These are phyloP conservation scores for Tuberolachnus salignus DNA, from an alignment of 2,888 invertebrate species.

Conservation along the genomic window DNA sequence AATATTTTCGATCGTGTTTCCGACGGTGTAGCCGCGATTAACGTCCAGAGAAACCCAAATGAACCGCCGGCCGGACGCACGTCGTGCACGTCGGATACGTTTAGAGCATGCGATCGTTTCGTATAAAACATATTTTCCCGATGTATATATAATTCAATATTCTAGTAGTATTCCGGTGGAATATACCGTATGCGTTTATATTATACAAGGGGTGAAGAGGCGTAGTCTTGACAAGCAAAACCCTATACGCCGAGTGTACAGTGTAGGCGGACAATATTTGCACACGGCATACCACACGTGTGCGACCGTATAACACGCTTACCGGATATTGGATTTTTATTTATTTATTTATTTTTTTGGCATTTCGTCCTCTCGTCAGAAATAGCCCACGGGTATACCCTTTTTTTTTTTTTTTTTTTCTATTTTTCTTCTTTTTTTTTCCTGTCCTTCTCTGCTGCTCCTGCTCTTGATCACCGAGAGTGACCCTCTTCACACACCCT, in stretches of 20 bases:
- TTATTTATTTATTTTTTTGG: too few species aligned
- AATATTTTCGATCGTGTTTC: too few species aligned
- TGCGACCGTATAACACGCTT: constrained; percentile 14
- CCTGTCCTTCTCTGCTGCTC: too few species aligned
- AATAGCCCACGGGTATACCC: constrained; percentile 31
- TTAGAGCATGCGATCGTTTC: too few species aligned
- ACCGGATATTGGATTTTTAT: constrained; percentile 55
- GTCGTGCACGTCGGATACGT: too few species aligned
- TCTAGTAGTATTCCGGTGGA: neutral
- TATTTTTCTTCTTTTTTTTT: too few species aligned
- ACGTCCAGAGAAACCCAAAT: too few species aligned
- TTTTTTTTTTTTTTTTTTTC: neutral
- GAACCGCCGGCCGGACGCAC: too few species aligned
- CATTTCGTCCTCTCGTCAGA: constrained; percentile 46
- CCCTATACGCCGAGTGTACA: neutral
- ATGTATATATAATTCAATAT: too few species aligned
- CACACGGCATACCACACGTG: constrained; percentile 41
- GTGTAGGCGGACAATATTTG: constrained; percentile 37
- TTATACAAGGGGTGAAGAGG: constrained; percentile 16
- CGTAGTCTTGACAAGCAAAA: constrained; percentile 29
- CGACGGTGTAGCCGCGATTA: too few species aligned
- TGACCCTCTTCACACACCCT: constrained; percentile 17
- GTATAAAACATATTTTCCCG: too few species aligned
- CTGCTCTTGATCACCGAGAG: neutral
- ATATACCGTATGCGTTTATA: neutral